Conservation (phyloP, 1,140 invertebrate species). For the Dinothrombium tinctorium region DNA sequence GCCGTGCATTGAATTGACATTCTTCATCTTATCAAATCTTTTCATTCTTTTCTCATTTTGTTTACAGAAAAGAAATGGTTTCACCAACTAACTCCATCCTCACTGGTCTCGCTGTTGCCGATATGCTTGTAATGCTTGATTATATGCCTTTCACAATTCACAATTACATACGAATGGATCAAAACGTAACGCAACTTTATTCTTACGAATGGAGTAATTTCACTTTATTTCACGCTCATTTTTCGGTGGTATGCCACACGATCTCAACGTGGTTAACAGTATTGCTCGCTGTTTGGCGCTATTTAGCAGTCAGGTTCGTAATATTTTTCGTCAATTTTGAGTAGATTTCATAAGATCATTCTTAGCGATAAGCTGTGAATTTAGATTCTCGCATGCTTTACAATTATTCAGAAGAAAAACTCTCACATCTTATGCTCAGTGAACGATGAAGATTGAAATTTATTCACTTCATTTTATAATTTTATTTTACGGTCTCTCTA, state of each 20-base stretch:
- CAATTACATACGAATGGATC: conserved; percentile 29
- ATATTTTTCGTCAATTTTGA: too few relatives aligned
- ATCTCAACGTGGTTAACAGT: conserved; percentile 79
- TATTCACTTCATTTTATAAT: too few relatives aligned
- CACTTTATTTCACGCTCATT: conserved; percentile 32
- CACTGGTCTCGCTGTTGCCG: conserved; percentile 53
- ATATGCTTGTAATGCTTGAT: conserved; percentile 62
- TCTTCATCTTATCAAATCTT: background rate
- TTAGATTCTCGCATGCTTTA: too few relatives aligned
- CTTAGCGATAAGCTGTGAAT: too few relatives aligned
- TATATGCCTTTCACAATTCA: conserved; percentile 59
- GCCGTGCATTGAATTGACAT: too few relatives aligned
- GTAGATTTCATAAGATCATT: too few relatives aligned
- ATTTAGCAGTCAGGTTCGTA: conserved; percentile 44
- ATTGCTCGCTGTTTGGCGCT: conserved; percentile 71
- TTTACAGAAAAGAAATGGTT: conserved; percentile 39
- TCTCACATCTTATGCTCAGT: too few relatives aligned
- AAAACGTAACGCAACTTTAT: conserved; percentile 17
- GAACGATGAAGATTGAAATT: too few relatives aligned
- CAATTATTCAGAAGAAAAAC: too few relatives aligned
- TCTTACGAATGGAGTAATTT: conserved; percentile 51
- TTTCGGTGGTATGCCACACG: conserved; percentile 56
- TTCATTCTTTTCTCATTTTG: background rate
- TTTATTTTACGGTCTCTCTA: too few relatives aligned
- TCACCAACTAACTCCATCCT: conserved; percentile 62